phyloP scores from a whole-genome alignment of 2,113 vertebrate species.

The Plestiodon gilberti region DNA sequence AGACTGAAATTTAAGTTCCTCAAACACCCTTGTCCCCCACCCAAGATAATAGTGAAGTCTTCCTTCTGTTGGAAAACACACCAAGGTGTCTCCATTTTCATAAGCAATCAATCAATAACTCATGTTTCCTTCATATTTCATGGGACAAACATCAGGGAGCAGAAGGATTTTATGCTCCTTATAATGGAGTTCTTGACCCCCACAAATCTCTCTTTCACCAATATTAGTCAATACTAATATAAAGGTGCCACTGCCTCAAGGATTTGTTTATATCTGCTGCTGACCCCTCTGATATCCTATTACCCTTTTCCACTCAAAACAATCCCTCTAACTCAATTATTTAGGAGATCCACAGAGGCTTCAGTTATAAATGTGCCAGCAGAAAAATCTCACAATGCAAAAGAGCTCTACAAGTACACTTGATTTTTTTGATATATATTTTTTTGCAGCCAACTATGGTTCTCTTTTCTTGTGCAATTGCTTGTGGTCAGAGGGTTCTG shows the following conservation, averaged over 20 bases:
- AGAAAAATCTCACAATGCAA: slow-evolving; percentile 39
- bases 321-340: slow-evolving; percentile 54
- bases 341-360: slow-evolving; percentile 43
- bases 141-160: slow-evolving; percentile 29
- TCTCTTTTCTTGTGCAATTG: not conserved
- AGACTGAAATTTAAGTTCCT: rapidly evolving
- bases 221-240: slow-evolving; percentile 54
- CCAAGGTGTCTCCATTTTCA: slow-evolving; percentile 23
- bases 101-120: not conserved
- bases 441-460: slow-evolving; percentile 40
- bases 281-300: slow-evolving; percentile 32
- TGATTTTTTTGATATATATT: slow-evolving; percentile 52
- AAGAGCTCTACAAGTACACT: slow-evolving; percentile 48
- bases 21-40: not conserved
- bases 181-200: slow-evolving; percentile 45
- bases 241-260: slow-evolving; percentile 23
- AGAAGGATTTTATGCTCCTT: slow-evolving; percentile 50
- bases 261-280: slow-evolving; percentile 30
- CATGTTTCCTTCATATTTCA: slow-evolving; percentile 49
- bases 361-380: slow-evolving; percentile 35
- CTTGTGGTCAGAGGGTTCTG: not conserved
- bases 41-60: not conserved
- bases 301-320: slow-evolving; percentile 37
- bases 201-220: slow-evolving; percentile 54
- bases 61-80: not conserved